These are phyloP conservation scores for Perca flavescens DNA, from an alignment of 2,113 vertebrate species.

Conservation along the genomic window DNA sequence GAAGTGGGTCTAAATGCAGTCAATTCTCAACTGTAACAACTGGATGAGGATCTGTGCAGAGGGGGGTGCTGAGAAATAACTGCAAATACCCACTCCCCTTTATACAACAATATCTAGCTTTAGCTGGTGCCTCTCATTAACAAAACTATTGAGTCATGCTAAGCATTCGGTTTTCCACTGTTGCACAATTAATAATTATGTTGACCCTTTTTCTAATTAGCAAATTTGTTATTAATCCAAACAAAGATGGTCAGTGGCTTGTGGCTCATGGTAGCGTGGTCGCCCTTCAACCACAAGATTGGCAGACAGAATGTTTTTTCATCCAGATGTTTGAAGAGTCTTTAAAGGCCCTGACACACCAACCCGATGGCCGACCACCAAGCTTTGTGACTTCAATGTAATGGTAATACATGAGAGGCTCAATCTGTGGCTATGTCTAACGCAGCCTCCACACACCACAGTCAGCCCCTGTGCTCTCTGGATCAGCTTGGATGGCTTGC, in stretches of 20 bases:
- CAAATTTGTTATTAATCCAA: neutral
- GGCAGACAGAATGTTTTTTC: no score
- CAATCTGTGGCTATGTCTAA: constrained; percentile 20
- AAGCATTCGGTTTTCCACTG: neutral
- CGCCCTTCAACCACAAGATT: no score
- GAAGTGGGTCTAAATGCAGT: neutral
- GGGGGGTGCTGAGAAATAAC: neutral
- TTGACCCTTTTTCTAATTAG: neutral
- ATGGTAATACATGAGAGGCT: constrained; percentile 15
- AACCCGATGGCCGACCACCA: no score
- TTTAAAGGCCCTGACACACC: no score
- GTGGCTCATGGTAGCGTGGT: no score
- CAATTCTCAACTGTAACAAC: constrained; percentile 1
- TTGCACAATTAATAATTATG: neutral
- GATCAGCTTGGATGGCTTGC: constrained; percentile 60
- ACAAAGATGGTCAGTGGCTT: neutral
- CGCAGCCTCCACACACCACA: constrained; percentile 44
- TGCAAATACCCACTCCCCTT: neutral
- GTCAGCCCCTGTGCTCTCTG: constrained; percentile 3
- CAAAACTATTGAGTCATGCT: neutral
- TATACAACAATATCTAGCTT: neutral
- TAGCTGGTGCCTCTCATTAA: constrained; percentile 1
- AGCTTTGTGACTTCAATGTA: constrained; percentile 6
- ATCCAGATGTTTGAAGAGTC: no score
- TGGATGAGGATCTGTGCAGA: neutral